Base-by-base conservation (phyloP, 2,797 vertebrate genomes). In the Hydrophis major region DNA sequence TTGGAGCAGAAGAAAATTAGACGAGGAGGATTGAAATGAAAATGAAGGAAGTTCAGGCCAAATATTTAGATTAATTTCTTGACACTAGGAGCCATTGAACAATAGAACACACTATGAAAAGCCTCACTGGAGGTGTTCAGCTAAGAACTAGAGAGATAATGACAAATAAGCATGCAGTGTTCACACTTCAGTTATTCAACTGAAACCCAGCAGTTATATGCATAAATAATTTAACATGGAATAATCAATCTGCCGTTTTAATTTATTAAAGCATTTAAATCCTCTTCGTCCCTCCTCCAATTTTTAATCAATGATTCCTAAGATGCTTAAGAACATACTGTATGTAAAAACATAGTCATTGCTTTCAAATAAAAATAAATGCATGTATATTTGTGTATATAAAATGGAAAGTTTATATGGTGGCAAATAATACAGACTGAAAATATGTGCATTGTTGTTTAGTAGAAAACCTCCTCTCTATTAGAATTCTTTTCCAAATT, bases 321-420 rank as follows among this genome's bases (percentile, higher is more conserved):
- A 42, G 13, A 25, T 37, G 47, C 2, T 37, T 59, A 78, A 59
- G 3, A 89, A 57, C 37, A 27, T 55, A 25, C 13, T 74, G 12
- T 69, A 50, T 60, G 22, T 59, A 25, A 47, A 86, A 83, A 7
- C 50, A 69, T 50, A 5, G 28, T 74, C n/a, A 0, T 7, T 47
- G 22, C 50, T 14, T 56, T 91, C 22, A 55, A 69, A 86, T 92
- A 90, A 86, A 94, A 90, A 91, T 93, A 2, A 96, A 91, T 94
- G 90, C 96, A 95, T 94, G 63, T 94, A 61, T 11, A 3, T 87
- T 32, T 55, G 56, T 11, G 2, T 59, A 55, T 28, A 28, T 18
- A 89, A 89, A 86, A 92, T 83, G 20, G 20, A 83, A 83, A 47
- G 90, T 57, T 42, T 1, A 88, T 93, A 69, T 0, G 2, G 83